Conservation (phyloP, 2,888 invertebrate genomes). For the Volucella bombylans region DNA sequence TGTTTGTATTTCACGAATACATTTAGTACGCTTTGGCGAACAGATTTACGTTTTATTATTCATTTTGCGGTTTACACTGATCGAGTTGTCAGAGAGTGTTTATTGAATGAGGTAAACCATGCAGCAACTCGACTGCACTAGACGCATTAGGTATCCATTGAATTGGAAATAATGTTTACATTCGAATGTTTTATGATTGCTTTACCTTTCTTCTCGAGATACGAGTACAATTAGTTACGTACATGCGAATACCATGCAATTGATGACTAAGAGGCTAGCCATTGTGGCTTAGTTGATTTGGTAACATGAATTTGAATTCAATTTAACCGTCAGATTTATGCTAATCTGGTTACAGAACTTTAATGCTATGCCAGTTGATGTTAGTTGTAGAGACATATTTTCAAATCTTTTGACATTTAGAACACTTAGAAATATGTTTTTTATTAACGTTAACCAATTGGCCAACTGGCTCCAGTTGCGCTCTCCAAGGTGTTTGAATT, state of each 20-base stretch:
- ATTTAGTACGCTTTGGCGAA: slow-evolving; percentile 36
- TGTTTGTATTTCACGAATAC: neutral
- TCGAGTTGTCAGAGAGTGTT: slow-evolving; percentile 64
- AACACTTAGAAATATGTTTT: no score
- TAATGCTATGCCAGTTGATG: no score
- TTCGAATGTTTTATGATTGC: slow-evolving; percentile 53
- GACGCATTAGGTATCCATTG: slow-evolving; percentile 37
- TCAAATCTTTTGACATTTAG: no score
- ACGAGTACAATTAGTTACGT: slow-evolving; percentile 63
- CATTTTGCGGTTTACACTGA: slow-evolving; percentile 65
- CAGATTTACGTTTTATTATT: slow-evolving; percentile 44
- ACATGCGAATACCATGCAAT: slow-evolving; percentile 52
- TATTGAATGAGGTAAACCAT: slow-evolving; percentile 57
- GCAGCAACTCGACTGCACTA: slow-evolving; percentile 55
- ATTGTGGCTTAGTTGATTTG: slow-evolving; percentile 40
- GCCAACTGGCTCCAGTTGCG: no score
- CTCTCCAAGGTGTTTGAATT: no score
- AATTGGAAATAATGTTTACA: slow-evolving; percentile 47
- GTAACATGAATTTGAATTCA: slow-evolving; percentile 11
- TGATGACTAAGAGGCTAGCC: slow-evolving; percentile 52
- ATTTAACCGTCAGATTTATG: no score
- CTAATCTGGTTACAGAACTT: no score
- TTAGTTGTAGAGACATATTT: no score
- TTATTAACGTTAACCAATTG: no score
- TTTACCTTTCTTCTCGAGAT: slow-evolving; percentile 60